Conservation (phyloP, 2,888 invertebrate species). For the Busseola fusca region DNA sequence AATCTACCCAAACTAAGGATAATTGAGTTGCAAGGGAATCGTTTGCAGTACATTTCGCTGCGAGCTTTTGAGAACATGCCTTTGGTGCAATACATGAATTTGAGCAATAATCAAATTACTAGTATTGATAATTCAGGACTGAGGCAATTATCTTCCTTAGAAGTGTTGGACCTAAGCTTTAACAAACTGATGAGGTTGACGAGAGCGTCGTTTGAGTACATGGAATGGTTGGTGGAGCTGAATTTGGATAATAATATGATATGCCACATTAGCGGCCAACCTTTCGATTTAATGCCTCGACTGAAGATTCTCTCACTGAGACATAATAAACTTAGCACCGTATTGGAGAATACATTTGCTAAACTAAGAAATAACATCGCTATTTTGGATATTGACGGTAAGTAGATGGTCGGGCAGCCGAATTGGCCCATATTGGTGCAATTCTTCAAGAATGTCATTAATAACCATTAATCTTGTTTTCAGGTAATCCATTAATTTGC, state of each 20-base stretch:
- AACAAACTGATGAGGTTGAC: constrained; percentile 92
- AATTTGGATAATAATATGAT: constrained; percentile 95
- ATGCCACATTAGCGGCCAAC: constrained; percentile 93
- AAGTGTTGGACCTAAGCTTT: constrained; percentile 95
- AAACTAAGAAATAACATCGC: constrained; percentile 94
- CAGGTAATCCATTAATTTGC: constrained; percentile 95
- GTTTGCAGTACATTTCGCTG: constrained; percentile 91
- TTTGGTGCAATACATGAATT: constrained; percentile 93
- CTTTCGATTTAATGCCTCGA: constrained; percentile 95
- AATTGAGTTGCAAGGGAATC: constrained; percentile 94
- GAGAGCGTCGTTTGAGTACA: constrained; percentile 91
- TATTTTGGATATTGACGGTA: constrained; percentile 95
- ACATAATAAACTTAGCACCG: constrained; percentile 92
- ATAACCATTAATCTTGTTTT: constrained; percentile 58
- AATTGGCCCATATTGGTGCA: neutral
- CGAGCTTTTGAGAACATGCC: constrained; percentile 94
- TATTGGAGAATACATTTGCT: constrained; percentile 93
- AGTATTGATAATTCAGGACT: constrained; percentile 93
- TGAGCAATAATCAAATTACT: constrained; percentile 94
- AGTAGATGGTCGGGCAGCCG: constrained; percentile 63
- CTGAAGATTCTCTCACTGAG: constrained; percentile 93
- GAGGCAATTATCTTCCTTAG: constrained; percentile 92
- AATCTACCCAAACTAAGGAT: constrained; percentile 93
- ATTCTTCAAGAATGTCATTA: neutral
- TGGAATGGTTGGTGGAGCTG: constrained; percentile 96